Conservation (phyloP, 2,888 invertebrate genomes). For the Apocheima hispidaria region DNA sequence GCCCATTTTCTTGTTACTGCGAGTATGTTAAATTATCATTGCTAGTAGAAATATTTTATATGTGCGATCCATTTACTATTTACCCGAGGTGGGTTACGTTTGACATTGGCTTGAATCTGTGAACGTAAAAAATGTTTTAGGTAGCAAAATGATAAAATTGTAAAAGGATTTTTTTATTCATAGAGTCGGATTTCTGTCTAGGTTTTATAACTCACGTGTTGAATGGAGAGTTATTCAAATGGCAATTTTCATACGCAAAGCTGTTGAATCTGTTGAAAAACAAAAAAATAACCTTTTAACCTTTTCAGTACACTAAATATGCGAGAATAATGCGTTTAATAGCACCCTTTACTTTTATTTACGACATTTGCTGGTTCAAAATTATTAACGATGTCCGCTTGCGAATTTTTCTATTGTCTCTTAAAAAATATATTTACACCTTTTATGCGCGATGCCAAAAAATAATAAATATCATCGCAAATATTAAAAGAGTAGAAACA, state of each 20-base stretch:
- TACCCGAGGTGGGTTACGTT: slow-evolving; percentile 22
- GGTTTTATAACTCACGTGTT: slow-evolving; percentile 51
- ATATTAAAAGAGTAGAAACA: slow-evolving; percentile 35
- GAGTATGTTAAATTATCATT: slow-evolving; percentile 43
- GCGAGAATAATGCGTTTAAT: slow-evolving; percentile 84
- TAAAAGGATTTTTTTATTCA: slow-evolving; percentile 11
- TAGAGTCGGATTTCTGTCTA: slow-evolving; percentile 20
- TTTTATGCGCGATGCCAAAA: slow-evolving; percentile 47
- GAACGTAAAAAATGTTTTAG: slow-evolving; percentile 15
- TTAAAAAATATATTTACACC: slow-evolving; percentile 60
- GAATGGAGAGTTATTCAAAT: slow-evolving; percentile 73
- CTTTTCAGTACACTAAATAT: slow-evolving; percentile 84
- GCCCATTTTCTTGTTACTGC: slow-evolving; percentile 49
- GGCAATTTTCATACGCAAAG: slow-evolving; percentile 73
- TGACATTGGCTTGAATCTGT: slow-evolving; percentile 19
- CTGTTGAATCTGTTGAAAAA: slow-evolving; percentile 76
- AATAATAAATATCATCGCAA: slow-evolving; percentile 37
- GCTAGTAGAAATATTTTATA: slow-evolving; percentile 34
- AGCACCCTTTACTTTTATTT: slow-evolving; percentile 84
- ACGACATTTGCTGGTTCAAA: slow-evolving; percentile 73
- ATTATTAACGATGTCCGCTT: slow-evolving; percentile 78
- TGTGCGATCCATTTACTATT: slow-evolving; percentile 28
- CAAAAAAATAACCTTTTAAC: slow-evolving; percentile 70
- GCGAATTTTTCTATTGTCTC: slow-evolving; percentile 73
- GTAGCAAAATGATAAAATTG: slow-evolving; percentile 9